A percentile compares a stretch with the other conserved stretches of the same genome.
These are phyloP conservation scores for Bombus cullumanus DNA, from an alignment of 1,140 invertebrate species.

Conservation along the genomic window DNA sequence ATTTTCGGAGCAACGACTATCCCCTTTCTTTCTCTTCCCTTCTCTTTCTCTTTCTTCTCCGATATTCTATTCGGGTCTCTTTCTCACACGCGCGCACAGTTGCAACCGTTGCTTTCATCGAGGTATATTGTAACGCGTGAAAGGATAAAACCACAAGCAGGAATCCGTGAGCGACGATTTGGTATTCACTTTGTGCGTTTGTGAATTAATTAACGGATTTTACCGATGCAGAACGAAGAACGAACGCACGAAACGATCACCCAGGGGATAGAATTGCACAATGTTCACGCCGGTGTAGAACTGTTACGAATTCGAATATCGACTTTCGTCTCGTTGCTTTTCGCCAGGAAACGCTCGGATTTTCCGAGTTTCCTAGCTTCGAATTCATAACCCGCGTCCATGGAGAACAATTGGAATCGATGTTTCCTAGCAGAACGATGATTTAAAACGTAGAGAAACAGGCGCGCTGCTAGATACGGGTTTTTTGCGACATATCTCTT, in stretches of 20 bases:
- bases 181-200: slow-evolving; percentile 43
- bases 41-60: too few relatives aligned
- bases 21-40: background rate
- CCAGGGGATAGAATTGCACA: background rate
- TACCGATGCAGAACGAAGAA: slow-evolving; percentile 9
- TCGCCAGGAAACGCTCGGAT: background rate
- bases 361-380: background rate
- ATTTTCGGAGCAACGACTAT: slow-evolving; percentile 49
- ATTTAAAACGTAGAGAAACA: background rate
- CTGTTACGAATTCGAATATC: slow-evolving; percentile 9
- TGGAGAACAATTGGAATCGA: slow-evolving; percentile 18
- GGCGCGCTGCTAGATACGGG: background rate
- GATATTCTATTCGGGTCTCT: too few relatives aligned
- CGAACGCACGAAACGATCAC: slow-evolving; percentile 7
- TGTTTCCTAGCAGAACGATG: slow-evolving; percentile 11
- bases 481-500: background rate
- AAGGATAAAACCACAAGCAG: slow-evolving; percentile 42
- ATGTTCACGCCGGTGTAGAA: background rate
- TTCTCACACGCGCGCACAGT: too few relatives aligned
- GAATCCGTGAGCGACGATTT: slow-evolving; percentile 23
- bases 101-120: background rate
- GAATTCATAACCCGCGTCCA: background rate
- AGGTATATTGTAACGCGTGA: slow-evolving; percentile 23
- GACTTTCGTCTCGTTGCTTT: background rate
- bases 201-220: slow-evolving; percentile 57